phyloP scores from a whole-genome alignment of 2,113 vertebrate genomes.

The Paradoxurus hermaphroditus region DNA sequence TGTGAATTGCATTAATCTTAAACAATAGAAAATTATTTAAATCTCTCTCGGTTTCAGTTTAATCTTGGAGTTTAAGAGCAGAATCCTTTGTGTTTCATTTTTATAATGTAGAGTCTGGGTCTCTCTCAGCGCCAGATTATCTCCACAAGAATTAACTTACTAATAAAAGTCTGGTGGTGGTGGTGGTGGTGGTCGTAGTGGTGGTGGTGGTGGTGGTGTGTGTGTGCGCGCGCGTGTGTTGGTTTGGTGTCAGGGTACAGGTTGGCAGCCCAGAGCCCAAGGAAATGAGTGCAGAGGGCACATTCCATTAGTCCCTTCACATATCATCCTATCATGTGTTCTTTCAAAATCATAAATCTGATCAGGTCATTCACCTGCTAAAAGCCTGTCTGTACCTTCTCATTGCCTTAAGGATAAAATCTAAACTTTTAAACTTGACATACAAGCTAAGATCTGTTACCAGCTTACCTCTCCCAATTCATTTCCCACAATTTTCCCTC shows the following conservation, averaged over 20 bases:
- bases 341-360: slow-evolving; percentile 41
- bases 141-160: background rate
- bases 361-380: background rate
- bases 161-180: background rate
- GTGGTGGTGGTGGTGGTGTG: background rate
- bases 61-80: background rate
- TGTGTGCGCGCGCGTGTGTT: background rate
- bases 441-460: background rate
- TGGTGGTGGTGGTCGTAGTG: background rate
- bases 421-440: slow-evolving; percentile 32
- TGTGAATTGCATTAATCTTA: background rate
- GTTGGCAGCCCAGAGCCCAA: background rate
- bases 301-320: background rate
- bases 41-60: background rate
- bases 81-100: background rate
- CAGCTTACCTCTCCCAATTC: background rate
- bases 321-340: background rate
- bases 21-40: background rate
- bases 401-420: slow-evolving; percentile 35
- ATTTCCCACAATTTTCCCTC: background rate
- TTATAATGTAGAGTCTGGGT: background rate
- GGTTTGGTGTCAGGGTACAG: background rate
- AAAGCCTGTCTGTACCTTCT: background rate
- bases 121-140: background rate
- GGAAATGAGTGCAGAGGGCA: background rate